A percentile compares a stretch with the other conserved stretches of the same genome.
phyloP scores from a whole-genome alignment of 2,113 vertebrate species.

The Indicator indicator region DNA sequence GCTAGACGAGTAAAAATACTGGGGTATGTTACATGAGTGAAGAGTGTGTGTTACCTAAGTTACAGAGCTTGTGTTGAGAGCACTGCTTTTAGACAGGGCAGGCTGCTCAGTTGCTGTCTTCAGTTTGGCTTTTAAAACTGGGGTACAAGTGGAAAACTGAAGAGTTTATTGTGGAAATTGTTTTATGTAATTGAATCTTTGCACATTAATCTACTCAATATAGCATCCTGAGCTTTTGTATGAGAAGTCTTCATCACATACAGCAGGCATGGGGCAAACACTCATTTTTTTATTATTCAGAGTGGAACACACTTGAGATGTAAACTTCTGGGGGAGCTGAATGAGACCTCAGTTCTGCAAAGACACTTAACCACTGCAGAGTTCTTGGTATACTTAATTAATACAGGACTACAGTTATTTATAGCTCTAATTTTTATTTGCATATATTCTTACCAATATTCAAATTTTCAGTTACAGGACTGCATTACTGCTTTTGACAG shows the following conservation, averaged over 20 bases:
- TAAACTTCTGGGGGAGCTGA: neutral
- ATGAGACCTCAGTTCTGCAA: neutral
- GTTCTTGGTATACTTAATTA: neutral
- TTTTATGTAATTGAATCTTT: neutral
- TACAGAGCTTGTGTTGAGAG: neutral
- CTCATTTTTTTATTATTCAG: too few relatives aligned
- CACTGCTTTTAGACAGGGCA: neutral
- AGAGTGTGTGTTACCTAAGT: neutral
- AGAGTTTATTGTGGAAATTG: neutral
- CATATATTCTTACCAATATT: neutral
- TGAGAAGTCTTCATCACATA: neutral
- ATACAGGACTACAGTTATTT: neutral
- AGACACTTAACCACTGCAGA: neutral
- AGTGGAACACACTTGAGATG: neutral
- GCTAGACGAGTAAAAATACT: neutral
- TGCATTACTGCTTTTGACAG: neutral
- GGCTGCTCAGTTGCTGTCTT: neutral
- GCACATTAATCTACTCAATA: neutral
- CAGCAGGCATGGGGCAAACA: neutral
- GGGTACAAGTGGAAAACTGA: neutral
- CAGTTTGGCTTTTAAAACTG: neutral
- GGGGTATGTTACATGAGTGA: neutral
- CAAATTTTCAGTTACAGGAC: neutral
- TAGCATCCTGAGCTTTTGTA: neutral
- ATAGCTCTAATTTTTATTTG: neutral